Percentiles rank a stretch among this genome's conserved stretches.
Evolutionary conservation across 2,113 vertebrate genomes (phyloP).

Genomic region (Myrmophylax atrothorax): DNA sequence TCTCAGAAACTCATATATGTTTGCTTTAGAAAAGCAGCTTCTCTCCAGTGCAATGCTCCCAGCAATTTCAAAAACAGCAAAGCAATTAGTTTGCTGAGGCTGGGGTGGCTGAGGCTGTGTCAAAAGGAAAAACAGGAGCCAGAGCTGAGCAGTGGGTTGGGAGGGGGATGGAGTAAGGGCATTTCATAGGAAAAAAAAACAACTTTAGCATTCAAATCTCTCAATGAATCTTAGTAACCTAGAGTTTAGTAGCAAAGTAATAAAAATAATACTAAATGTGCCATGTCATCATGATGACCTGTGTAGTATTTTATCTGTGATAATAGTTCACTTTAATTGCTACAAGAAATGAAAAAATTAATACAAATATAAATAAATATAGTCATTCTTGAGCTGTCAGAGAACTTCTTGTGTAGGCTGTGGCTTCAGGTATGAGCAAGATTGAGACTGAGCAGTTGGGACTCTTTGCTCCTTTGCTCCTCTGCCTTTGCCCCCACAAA

Average conservation of each 20-base stretch:
- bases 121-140: neutral
- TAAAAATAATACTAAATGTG: neutral
- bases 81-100: slow-evolving; percentile 35
- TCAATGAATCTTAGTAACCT: neutral
- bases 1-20: slow-evolving; percentile 36
- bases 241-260: neutral
- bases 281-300: neutral
- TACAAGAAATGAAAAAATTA: neutral
- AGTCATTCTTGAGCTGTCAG: neutral
- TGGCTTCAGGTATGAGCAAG: neutral
- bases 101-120: neutral
- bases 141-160: neutral
- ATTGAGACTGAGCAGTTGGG: neutral
- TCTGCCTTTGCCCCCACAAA: neutral
- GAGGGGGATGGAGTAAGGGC: neutral
- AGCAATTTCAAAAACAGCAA: slow-evolving; percentile 52
- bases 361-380: neutral
- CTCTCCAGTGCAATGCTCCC: slow-evolving; percentile 42
- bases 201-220: neutral
- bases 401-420: neutral
- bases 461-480: neutral
- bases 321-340: neutral
- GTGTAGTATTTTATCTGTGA: neutral
- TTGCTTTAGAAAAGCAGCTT: slow-evolving; percentile 55
- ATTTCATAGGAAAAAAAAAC: neutral